phyloP scores from a whole-genome alignment of 1,140 invertebrate genomes.

The Drosophila busckii region DNA sequence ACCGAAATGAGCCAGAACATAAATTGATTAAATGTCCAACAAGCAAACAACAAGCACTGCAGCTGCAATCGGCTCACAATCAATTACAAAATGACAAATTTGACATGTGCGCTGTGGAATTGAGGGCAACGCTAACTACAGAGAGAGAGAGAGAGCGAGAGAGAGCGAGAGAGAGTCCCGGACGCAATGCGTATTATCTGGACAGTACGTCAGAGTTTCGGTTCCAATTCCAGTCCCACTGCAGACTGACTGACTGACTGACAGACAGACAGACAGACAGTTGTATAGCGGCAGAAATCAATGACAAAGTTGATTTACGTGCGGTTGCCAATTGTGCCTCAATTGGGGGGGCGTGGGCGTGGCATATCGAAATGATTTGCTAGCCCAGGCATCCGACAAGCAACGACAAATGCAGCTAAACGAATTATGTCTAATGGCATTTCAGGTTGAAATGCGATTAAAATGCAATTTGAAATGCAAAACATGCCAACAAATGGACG shows the following conservation, averaged over 20 bases:
- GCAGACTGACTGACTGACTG: constrained; percentile 10
- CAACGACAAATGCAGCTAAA: constrained; percentile 70
- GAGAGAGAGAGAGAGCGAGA: not conserved
- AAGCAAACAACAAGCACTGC: constrained; percentile 20
- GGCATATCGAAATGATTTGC: constrained; percentile 72
- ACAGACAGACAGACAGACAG: constrained; percentile 30
- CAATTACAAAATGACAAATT: constrained; percentile 71
- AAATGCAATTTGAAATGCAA: constrained; percentile 77
- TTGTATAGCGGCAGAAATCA: constrained; percentile 48
- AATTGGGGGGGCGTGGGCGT: constrained; percentile 20
- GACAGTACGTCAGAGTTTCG: constrained; percentile 54
- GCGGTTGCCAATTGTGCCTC: constrained; percentile 59
- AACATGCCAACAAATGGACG: constrained; percentile 40
- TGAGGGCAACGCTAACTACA: too few species aligned
- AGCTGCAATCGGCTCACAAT: constrained; percentile 50
- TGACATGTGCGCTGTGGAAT: constrained; percentile 49
- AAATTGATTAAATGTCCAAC: constrained; percentile 70
- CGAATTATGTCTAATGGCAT: constrained; percentile 77
- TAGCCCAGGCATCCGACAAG: constrained; percentile 21
- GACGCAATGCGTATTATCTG: constrained; percentile 58
- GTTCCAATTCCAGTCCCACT: constrained; percentile 16
- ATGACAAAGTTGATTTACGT: constrained; percentile 75
- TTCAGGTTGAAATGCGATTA: constrained; percentile 77
- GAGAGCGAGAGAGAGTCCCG: constrained; percentile 16
- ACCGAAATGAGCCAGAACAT: constrained; percentile 37